Conservation (phyloP, 2,113 vertebrate species). For the Penelope pileata region DNA sequence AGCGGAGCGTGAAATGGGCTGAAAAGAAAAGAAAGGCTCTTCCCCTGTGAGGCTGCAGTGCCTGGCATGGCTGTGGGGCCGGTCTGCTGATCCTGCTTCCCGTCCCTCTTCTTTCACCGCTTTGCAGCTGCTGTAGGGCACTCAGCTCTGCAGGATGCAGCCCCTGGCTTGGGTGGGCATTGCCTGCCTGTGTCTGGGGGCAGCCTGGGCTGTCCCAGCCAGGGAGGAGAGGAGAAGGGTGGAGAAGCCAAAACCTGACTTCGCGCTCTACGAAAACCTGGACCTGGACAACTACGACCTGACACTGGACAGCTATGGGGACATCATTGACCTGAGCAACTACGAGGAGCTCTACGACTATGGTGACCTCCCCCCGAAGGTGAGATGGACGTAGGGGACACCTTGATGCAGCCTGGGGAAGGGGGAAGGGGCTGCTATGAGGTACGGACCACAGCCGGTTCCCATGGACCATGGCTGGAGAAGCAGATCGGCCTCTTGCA, state of each 20-base stretch:
- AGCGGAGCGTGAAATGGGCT: slow-evolving; percentile 24
- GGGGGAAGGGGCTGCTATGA: neutral
- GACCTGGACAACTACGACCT: slow-evolving; percentile 61
- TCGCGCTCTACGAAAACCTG: neutral
- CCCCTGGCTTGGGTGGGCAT: slow-evolving; percentile 30
- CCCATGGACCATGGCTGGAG: neutral
- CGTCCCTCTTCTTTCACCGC: neutral
- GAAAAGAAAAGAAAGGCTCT: neutral
- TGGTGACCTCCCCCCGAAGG: slow-evolving; percentile 71
- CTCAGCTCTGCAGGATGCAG: neutral
- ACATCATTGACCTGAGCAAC: slow-evolving; percentile 72
- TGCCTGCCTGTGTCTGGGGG: slow-evolving; percentile 16
- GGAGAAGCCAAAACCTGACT: neutral
- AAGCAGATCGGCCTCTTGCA: neutral
- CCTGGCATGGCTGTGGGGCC: neutral
- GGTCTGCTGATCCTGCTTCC: accelerated
- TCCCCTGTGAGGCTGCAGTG: neutral
- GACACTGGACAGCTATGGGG: slow-evolving; percentile 65
- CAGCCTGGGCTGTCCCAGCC: slow-evolving; percentile 1
- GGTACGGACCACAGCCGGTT: neutral
- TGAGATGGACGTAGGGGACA: neutral
- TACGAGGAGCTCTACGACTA: slow-evolving; percentile 77
- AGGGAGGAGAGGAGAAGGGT: neutral
- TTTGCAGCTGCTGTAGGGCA: neutral
- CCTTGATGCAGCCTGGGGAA: accelerated